phyloP scores from a whole-genome alignment of 2,113 vertebrate species.

The Trachemys scripta region DNA sequence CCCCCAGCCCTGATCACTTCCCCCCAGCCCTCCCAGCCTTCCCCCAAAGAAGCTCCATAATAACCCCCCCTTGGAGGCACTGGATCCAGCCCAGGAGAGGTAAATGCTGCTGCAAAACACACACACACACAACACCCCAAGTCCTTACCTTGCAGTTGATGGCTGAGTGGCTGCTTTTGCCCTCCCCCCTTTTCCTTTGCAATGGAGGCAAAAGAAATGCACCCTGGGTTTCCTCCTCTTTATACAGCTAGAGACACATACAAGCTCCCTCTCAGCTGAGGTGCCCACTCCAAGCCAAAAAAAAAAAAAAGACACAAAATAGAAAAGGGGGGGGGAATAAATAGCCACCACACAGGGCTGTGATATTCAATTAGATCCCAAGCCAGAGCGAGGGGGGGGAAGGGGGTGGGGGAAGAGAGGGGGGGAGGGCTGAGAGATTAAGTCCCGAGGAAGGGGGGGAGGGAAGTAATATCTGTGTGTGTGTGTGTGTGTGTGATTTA shows the following conservation, averaged over 20 bases:
- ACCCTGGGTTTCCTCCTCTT: slow-evolving; percentile 4
- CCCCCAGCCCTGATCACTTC: not conserved
- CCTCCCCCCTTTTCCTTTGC: not conserved
- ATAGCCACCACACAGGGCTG: not conserved
- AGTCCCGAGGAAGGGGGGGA: slow-evolving; percentile 42
- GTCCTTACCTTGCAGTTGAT: slow-evolving; percentile 36
- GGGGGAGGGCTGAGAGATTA: slow-evolving; percentile 33
- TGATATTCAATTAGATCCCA: slow-evolving; percentile 37
- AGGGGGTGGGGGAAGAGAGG: slow-evolving; percentile 11
- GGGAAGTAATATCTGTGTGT: slow-evolving; percentile 29
- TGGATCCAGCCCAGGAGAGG: not conserved
- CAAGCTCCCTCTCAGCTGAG: not conserved
- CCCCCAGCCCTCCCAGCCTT: not conserved
- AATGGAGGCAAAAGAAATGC: slow-evolving; percentile 19
- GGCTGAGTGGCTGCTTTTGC: not conserved
- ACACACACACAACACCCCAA: not conserved
- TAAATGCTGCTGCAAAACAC: not conserved
- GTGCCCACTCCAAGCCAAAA: not conserved
- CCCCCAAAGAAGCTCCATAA: not conserved
- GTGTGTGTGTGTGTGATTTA: slow-evolving; percentile 68
- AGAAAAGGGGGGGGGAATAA: slow-evolving; percentile 4
- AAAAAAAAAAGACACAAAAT: not conserved
- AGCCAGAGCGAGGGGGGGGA: not conserved
- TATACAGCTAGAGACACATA: not conserved
- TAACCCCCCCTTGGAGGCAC: not conserved